Base-by-base conservation (phyloP, 2,113 vertebrate species). In the Ceyx margarethae region DNA sequence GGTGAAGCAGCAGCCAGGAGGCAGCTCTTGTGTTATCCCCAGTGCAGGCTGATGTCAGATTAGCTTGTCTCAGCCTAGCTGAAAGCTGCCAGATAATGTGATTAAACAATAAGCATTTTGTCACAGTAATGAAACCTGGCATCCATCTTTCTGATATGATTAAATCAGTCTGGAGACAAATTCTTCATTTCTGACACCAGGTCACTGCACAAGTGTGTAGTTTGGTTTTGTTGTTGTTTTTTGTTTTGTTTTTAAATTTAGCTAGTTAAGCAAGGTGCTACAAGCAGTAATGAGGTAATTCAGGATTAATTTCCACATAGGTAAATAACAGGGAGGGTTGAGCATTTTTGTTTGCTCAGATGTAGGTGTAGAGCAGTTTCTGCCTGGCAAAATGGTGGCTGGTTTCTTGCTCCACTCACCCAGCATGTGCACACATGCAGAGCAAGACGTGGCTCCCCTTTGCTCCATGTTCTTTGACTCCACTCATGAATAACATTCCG, bases 71-170 rank as follows among this genome's bases (percentile, higher is more conserved):
- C 84, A 95, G 86, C 51, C 84, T 28, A 46, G 46, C 81, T 6
- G 10, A 69, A 77, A 78, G 66, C 92, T 73, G 84, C 25, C 4
- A 12, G 78, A 58, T 91, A 87, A 94, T 78, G 81, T 40, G 89
- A 94, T 96, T 96, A 92, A 92, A 80, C 84, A 89, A 89, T 85
- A 93, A 96, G 81, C 43, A 85, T 91, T 89, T 91, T 94, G 94
- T 96, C 84, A 83, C 48, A 10, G 51, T 95, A 91, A 95, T 93
- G 87, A 94, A 83, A 85, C 68, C 61, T 93, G 92, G 76, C 92
- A 96, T 53, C 53, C 79, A 10, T 92, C 95, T 81, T 96, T 95
- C 94, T 83, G 81, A 48, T 91, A 74, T 87, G 87, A 96, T 94
- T 94, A 96, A 95, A 94, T 89, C 89, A 64, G 58, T 74, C 78